Base-by-base conservation (phyloP, 2,797 vertebrate genomes). In the Phylloscopus collybita region DNA sequence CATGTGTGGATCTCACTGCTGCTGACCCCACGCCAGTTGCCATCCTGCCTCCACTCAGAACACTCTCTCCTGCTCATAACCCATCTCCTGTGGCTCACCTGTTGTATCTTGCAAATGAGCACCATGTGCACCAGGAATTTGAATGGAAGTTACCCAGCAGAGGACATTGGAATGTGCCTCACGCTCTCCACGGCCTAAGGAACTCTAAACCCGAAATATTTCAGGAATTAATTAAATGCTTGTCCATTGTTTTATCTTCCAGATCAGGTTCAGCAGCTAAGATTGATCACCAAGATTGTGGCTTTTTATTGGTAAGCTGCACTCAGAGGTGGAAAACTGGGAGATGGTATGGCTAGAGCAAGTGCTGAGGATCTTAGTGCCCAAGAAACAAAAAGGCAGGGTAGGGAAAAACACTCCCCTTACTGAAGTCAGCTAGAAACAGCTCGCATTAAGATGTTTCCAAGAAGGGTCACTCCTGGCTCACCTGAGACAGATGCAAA, bases 71-170 rank as follows among this genome's bases (percentile, higher is more conserved):
- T 78, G 19, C 44, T 64, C 1, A 0, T 36, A n/a, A 44, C 6
- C 30, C 42, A 0, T 20, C 11, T 87, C 26, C 40, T 25, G 44
- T 7, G 17, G 27, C 47, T 84, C 74, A 36, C 0, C 0, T n/a
- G 21, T 6, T 74, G 12, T n/a, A 45, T 19, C 42, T 65, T 64
- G 14, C 32, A 79, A 72, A 27, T 12, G 6, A 72, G 29, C 1
- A 0, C 32, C 7, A 12, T 29, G 40, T 10, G 4, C 0, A 0
- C 7, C 34, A 47, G 54, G 27, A 84, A 74, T 87, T 69, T 65
- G 17, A 50, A 62, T 5, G 65, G 32, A 85, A 74, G 11, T 44
- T 19, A 42, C 29, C 16, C 32, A 75, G 13, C 0, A 0, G 67
- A 88, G 73, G 51, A 79, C 14, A 61, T 3, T 29, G 21, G 62